A percentile compares a stretch with the other conserved stretches of the same genome.
Conservation (phyloP, 2,113 vertebrate genomes). For the Anguilla rostrata region DNA sequence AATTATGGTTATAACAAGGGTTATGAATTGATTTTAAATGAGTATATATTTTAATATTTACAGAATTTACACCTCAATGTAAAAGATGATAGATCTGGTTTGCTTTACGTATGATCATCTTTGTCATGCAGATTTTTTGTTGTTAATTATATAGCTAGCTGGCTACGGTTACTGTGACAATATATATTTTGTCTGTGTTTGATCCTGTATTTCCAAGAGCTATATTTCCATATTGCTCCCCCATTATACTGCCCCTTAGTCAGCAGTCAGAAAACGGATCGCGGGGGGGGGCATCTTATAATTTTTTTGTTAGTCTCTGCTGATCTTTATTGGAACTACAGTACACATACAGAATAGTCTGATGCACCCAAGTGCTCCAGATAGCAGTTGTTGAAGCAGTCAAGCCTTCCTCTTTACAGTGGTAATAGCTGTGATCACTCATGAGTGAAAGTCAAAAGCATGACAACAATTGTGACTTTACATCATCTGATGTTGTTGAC, state of each 20-base stretch:
- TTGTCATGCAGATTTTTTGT: too few relatives aligned
- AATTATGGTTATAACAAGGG: too few relatives aligned
- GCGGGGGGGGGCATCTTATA: neutral
- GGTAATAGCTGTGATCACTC: neutral
- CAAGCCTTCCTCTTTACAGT: neutral
- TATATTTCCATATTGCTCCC: neutral
- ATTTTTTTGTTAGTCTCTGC: neutral
- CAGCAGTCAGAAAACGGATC: neutral
- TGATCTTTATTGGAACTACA: neutral
- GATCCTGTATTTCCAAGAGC: neutral
- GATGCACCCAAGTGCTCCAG: neutral
- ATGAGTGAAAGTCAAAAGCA: conserved; percentile 2
- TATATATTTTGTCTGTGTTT: neutral
- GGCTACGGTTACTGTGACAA: too few relatives aligned
- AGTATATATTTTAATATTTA: too few relatives aligned
- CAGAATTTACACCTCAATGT: too few relatives aligned
- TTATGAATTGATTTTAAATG: too few relatives aligned
- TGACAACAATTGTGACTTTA: neutral
- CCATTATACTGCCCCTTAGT: neutral
- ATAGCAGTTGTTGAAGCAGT: neutral
- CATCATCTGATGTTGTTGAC: neutral
- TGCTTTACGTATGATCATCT: too few relatives aligned
- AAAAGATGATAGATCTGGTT: too few relatives aligned
- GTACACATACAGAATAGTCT: neutral
- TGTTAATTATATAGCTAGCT: too few relatives aligned